These are phyloP conservation scores for Pherbina coryleti DNA, from an alignment of 2,888 invertebrate species.

Conservation along the genomic window DNA sequence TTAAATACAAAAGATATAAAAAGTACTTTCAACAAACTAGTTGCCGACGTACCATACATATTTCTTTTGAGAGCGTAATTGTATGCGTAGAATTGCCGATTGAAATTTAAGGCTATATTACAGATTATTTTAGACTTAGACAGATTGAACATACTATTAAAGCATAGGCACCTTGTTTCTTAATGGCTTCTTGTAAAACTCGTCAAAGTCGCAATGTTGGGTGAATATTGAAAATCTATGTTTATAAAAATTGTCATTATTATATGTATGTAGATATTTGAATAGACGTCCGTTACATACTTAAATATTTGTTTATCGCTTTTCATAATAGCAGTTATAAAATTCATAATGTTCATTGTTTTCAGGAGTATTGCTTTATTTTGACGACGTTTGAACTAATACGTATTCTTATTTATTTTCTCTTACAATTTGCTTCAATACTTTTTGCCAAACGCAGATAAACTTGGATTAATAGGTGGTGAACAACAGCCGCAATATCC, in stretches of 20 bases:
- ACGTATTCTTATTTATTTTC: neutral
- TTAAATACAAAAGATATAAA: too few species aligned
- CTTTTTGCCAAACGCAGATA: slow-evolving; percentile 55
- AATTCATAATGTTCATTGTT: neutral
- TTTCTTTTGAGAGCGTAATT: too few species aligned
- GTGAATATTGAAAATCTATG: too few species aligned
- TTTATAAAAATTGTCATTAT: neutral
- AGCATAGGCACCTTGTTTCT: neutral
- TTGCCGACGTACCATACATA: too few species aligned
- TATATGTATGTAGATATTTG: slow-evolving; percentile 28
- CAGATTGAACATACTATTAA: neutral
- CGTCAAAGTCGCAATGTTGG: slow-evolving; percentile 2
- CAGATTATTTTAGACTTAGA: neutral
- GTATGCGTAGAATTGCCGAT: too few species aligned
- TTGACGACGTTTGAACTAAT: neutral
- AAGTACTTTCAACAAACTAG: too few species aligned
- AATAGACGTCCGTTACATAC: neutral
- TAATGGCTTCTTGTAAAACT: slow-evolving; percentile 8
- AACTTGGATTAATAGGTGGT: slow-evolving; percentile 67
- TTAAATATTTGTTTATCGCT: slow-evolving; percentile 28
- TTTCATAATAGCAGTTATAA: slow-evolving; percentile 30
- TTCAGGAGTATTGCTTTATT: too few species aligned
- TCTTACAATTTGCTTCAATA: neutral
- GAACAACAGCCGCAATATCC: slow-evolving; percentile 66
- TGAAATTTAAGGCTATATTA: neutral